Base-by-base conservation (phyloP, 2,113 vertebrate genomes). In the Onychostruthus taczanowskii region DNA sequence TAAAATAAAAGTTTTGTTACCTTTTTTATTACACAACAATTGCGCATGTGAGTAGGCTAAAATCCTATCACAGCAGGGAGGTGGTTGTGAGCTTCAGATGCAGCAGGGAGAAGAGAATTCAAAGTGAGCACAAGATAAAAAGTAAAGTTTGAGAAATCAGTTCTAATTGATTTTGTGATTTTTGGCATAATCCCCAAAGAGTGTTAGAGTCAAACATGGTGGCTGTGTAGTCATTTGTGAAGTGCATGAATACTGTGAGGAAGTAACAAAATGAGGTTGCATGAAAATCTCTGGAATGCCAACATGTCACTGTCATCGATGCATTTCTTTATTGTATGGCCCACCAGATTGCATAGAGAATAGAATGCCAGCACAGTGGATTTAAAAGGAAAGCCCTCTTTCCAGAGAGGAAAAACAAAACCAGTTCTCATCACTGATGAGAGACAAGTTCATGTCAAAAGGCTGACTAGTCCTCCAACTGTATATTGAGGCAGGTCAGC, bases 161-260 rank as follows among this genome's bases (percentile, higher is more conserved):
- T 84, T 86, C 22, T 86, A 80, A 80, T n/a, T 55, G 49, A 67
- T 49, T 67, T 86, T 91, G 27, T 58, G n/a, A 56, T 49, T 86
- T 70, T 86, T 75, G 27, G 13, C 62, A 19, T 62, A 24, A 52
- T 62, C 31, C 16, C 6, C n/a, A 35, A 50, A 75, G 39, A 70
- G 2, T n/a, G 10, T 9, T 49, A 55, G 41, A 68, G 24, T 46
- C 28, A 81, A 27, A 28, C 4, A 15, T 22, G 17, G 30, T 17
- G 13, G 14, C 16, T 89, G 74, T 75, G 11, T 31, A 73, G 44
- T 41, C 5, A 46, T 82, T 81, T 74, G 52, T 76, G 77, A 75
- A 75, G 52, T 16, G 33, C 62, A 58, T 58, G 56, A 75, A 12
- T 35, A 49, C 15, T 46, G 31, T 15, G 13, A 89, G 23, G 20